A percentile compares a stretch with the other conserved stretches of the same genome.
Conservation (phyloP, 2,113 vertebrate species). For the Morone chrysops region DNA sequence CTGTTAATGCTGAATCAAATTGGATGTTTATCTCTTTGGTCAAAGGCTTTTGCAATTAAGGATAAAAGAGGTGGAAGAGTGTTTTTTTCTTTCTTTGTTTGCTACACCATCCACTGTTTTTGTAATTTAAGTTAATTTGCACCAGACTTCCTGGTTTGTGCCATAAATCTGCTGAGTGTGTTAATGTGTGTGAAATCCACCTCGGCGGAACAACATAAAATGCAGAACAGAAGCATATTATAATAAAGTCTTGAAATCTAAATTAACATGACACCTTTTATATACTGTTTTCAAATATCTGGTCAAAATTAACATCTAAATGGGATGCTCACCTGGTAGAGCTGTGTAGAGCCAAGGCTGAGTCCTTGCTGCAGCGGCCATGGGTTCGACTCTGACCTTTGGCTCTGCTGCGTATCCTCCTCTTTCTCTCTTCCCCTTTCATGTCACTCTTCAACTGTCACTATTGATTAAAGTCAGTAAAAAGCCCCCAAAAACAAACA, state of each 20-base stretch:
- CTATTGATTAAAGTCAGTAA: too few relatives aligned
- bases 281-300: too few relatives aligned
- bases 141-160: slow-evolving; percentile 22
- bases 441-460: too few relatives aligned
- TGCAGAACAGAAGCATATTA: not conserved
- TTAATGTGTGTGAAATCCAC: not conserved
- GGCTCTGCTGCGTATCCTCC: too few relatives aligned
- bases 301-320: too few relatives aligned
- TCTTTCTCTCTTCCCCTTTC: too few relatives aligned
- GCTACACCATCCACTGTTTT: not conserved
- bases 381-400: too few relatives aligned
- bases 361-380: too few relatives aligned
- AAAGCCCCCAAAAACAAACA: not conserved
- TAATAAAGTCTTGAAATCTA: not conserved
- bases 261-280: too few relatives aligned
- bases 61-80: not conserved
- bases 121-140: slow-evolving; percentile 1
- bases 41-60: not conserved
- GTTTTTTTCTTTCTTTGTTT: not conserved
- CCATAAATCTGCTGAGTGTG: not conserved
- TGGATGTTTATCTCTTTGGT: slow-evolving; percentile 20
- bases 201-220: not conserved
- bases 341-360: too few relatives aligned
- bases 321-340: too few relatives aligned
- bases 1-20: not conserved